A percentile compares a stretch with the other conserved stretches of the same genome.
phyloP scores from a whole-genome alignment of 2,113 vertebrate genomes.

The Sander lucioperca region DNA sequence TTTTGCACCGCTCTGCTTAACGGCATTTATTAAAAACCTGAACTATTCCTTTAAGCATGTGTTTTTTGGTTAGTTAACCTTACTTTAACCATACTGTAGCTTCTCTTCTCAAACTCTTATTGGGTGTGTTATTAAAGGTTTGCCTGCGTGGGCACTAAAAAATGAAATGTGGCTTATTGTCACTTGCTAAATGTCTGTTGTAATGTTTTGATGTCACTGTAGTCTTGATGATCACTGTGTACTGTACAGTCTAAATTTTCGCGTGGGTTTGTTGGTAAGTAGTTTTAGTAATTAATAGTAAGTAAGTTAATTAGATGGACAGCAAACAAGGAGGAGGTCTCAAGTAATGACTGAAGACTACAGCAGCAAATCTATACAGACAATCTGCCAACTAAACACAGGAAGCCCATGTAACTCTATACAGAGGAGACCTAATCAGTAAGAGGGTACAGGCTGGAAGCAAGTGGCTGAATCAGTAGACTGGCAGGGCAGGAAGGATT shows the following conservation, averaged over 20 bases:
- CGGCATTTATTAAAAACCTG: too few relatives aligned
- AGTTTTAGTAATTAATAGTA: neutral
- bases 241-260: neutral
- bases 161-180: neutral
- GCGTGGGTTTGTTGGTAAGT: neutral
- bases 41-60: too few relatives aligned
- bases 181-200: neutral
- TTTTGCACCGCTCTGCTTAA: too few relatives aligned
- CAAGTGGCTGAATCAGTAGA: neutral
- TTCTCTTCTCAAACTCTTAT: neutral
- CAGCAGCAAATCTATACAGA: neutral
- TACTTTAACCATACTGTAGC: too few relatives aligned
- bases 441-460: neutral
- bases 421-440: neutral
- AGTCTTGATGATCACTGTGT: too few relatives aligned
- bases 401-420: neutral
- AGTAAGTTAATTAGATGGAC: neutral
- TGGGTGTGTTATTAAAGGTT: neutral
- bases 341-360: neutral
- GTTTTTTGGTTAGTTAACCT: too few relatives aligned
- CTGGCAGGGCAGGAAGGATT: neutral
- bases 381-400: neutral
- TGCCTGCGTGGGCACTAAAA: neutral
- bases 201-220: too few relatives aligned
- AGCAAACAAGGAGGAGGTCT: neutral